Conservation (phyloP, 2,888 invertebrate genomes). For the Adineta ricciae region DNA sequence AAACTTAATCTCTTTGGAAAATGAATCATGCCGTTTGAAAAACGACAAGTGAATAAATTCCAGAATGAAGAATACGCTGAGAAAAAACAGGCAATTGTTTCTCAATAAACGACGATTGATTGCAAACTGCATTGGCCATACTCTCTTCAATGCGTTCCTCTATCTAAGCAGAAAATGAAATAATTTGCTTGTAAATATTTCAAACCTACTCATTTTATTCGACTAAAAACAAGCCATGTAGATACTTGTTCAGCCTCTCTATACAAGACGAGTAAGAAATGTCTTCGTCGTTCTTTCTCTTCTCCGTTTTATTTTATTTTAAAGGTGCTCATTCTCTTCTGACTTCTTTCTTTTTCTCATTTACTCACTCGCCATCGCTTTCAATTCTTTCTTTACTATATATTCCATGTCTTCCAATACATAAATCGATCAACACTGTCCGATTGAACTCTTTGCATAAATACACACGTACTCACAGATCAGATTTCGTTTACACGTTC, state of each 20-base stretch:
- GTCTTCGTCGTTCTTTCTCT: neutral
- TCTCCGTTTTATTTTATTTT: neutral
- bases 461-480: neutral
- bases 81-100: conserved; percentile 1
- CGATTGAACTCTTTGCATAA: neutral
- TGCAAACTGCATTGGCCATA: conserved; percentile 17
- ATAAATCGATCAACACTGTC: neutral
- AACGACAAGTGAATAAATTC: neutral
- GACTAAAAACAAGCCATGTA: neutral
- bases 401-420: neutral
- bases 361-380: neutral
- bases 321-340: neutral
- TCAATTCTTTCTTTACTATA: neutral
- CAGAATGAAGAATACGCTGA: neutral
- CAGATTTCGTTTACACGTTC: neutral
- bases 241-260: neutral
- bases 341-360: too few relatives aligned
- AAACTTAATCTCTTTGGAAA: neutral
- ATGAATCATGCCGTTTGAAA: neutral
- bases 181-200: too few relatives aligned
- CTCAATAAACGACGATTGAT: conserved; percentile 10
- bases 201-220: neutral
- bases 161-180: neutral
- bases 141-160: neutral
- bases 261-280: neutral